Evolutionary conservation across 2,888 invertebrate species (phyloP).

Genomic region (Criorhina ranunculi): DNA sequence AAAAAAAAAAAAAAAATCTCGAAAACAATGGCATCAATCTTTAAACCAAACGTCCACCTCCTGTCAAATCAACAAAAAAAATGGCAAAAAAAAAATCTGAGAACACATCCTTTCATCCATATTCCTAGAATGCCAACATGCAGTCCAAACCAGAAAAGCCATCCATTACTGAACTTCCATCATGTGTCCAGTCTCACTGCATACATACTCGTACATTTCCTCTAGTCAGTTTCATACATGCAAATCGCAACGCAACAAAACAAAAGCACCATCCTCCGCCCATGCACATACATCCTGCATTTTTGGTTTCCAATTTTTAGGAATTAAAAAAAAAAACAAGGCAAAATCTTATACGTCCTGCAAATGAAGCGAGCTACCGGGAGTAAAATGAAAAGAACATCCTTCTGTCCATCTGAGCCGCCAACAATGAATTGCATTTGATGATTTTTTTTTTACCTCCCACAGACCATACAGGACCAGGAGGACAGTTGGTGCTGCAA

Average conservation of each 20-base stretch:
- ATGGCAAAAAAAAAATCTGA: slow-evolving; percentile 57
- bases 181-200: slow-evolving; percentile 66
- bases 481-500: slow-evolving; percentile 54
- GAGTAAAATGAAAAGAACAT: slow-evolving; percentile 31
- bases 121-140: slow-evolving; percentile 49
- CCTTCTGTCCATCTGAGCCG: slow-evolving; percentile 71
- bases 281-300: slow-evolving; percentile 59
- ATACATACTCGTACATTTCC: background rate
- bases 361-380: slow-evolving; percentile 61
- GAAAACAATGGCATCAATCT: slow-evolving; percentile 76
- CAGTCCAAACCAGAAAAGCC: slow-evolving; percentile 65
- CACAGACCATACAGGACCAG: slow-evolving; percentile 38
- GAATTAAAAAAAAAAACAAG: slow-evolving; percentile 10
- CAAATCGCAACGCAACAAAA: slow-evolving; percentile 75
- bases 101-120: slow-evolving; percentile 14
- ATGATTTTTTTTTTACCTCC: slow-evolving; percentile 67
- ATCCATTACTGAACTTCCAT: slow-evolving; percentile 73
- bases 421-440: slow-evolving; percentile 73
- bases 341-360: slow-evolving; percentile 64
- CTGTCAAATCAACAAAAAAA: slow-evolving; percentile 69
- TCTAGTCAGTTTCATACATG: slow-evolving; percentile 40
- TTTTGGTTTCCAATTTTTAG: slow-evolving; percentile 51
- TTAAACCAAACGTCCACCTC: slow-evolving; percentile 70
- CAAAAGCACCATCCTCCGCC: slow-evolving; percentile 58
- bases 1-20: slow-evolving; percentile 54